phyloP scores from a whole-genome alignment of 2,888 invertebrate genomes.

The Ectemnius continuus region DNA sequence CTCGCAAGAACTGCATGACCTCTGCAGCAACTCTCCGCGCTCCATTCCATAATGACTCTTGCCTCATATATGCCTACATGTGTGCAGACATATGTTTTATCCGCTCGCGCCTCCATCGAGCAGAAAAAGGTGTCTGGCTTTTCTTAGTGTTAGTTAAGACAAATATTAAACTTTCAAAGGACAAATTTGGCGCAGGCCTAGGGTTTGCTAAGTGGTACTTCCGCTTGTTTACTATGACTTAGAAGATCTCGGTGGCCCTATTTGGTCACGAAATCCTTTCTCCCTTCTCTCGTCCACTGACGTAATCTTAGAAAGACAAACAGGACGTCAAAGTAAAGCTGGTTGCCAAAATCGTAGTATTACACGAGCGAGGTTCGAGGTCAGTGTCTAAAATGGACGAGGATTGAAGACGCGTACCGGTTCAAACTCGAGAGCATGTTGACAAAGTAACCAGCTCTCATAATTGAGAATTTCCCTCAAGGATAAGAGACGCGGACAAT shows the following conservation, averaged over 20 bases:
- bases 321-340: too few relatives aligned
- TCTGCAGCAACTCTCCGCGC: constrained; percentile 19
- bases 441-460: not conserved
- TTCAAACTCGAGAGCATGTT: not conserved
- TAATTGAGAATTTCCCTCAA: not conserved
- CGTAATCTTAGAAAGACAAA: too few relatives aligned
- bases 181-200: too few relatives aligned
- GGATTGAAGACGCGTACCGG: too few relatives aligned
- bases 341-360: too few relatives aligned
- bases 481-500: not conserved
- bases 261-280: not conserved
- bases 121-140: not conserved
- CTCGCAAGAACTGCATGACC: constrained; percentile 24
- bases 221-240: too few relatives aligned
- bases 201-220: too few relatives aligned
- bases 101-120: not conserved
- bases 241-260: not conserved
- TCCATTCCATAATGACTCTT: constrained; percentile 29
- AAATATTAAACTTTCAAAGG: too few relatives aligned
- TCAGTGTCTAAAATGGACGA: too few relatives aligned
- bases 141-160: too few relatives aligned
- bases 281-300: too few relatives aligned
- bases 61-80: not conserved
- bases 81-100: constrained; percentile 8
- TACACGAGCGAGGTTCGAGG: too few relatives aligned